Evolutionary conservation across 35 echinoderm and acorn worm species (phyloP).

Genomic region (Anneissia japonica): DNA sequence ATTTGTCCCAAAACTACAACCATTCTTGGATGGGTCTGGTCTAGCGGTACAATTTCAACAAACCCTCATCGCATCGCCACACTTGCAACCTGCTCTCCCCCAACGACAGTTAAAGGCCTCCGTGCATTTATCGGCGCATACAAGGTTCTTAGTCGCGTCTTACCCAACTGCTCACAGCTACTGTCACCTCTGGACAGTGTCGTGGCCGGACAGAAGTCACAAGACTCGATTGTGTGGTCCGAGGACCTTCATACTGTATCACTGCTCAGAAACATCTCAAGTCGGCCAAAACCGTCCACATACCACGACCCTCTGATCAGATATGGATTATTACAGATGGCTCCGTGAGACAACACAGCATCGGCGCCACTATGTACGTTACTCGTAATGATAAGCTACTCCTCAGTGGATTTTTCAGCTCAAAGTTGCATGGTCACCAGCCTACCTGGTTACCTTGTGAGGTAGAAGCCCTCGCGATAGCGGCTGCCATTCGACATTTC

Average conservation of each 20-base stretch:
- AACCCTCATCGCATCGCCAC: constrained; percentile 33
- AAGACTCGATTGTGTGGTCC: constrained; percentile 14
- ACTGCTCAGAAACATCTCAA: constrained; percentile 9
- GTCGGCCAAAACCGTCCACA: constrained; percentile 14
- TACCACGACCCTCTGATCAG: constrained; percentile 52
- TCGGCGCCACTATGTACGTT: constrained; percentile 39
- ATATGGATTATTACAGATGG: constrained; percentile 56
- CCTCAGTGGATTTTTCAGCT: constrained; percentile 26
- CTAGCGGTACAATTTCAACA: constrained; percentile 19
- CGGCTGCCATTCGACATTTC: constrained; percentile 41
- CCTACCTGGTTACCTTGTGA: constrained; percentile 45
- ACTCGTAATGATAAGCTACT: constrained; percentile 21
- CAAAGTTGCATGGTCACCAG: constrained; percentile 33
- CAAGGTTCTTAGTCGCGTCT: constrained; percentile 7
- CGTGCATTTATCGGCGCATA: constrained; percentile 22
- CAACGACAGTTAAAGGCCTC: neutral
- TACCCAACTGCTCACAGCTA: constrained; percentile 1
- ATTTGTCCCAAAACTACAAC: constrained; percentile 28
- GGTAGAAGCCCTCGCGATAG: constrained; percentile 38
- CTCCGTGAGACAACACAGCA: constrained; percentile 6
- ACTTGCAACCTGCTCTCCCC: neutral
- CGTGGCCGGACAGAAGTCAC: constrained; percentile 20
- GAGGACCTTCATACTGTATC: neutral
- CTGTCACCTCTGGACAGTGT: constrained; percentile 28
- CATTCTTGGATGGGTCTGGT: constrained; percentile 53